These are phyloP conservation scores for Glossophaga mutica DNA, from an alignment of 2,797 vertebrate genomes.

Conservation along the genomic window DNA sequence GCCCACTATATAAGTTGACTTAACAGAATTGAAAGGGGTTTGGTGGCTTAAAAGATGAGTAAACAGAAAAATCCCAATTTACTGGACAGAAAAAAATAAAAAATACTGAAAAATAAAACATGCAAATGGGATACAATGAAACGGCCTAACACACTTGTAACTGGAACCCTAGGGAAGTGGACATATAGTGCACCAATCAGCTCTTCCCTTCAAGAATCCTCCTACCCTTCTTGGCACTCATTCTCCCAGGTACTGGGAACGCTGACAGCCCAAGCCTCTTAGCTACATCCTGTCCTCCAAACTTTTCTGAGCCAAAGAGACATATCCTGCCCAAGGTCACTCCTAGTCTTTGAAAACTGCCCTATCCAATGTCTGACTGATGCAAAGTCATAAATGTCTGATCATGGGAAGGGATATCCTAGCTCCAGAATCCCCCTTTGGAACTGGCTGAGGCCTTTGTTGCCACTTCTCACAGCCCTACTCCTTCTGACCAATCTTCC, in stretches of 20 bases:
- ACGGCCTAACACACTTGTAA: neutral
- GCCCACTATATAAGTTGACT: neutral
- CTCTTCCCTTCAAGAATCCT: neutral
- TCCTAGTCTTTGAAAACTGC: neutral
- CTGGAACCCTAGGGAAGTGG: neutral
- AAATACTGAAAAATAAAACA: neutral
- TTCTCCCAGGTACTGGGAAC: neutral
- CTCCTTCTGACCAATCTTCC: neutral
- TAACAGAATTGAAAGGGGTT: neutral
- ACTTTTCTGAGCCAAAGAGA: neutral
- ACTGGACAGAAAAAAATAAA: neutral
- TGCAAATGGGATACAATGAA: neutral
- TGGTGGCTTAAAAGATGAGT: neutral
- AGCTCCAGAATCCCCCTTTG: neutral
- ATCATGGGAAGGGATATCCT: rapidly evolving
- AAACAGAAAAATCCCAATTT: neutral
- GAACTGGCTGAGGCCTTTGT: neutral
- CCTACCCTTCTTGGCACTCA: neutral
- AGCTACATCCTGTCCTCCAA: neutral
- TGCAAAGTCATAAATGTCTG: neutral
- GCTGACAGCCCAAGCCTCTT: neutral
- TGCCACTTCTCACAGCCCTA: neutral
- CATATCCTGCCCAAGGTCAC: neutral
- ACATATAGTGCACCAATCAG: neutral
- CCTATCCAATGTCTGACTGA: neutral